Conservation (phyloP, 1,140 invertebrate genomes). For the Charaxes varanes region DNA sequence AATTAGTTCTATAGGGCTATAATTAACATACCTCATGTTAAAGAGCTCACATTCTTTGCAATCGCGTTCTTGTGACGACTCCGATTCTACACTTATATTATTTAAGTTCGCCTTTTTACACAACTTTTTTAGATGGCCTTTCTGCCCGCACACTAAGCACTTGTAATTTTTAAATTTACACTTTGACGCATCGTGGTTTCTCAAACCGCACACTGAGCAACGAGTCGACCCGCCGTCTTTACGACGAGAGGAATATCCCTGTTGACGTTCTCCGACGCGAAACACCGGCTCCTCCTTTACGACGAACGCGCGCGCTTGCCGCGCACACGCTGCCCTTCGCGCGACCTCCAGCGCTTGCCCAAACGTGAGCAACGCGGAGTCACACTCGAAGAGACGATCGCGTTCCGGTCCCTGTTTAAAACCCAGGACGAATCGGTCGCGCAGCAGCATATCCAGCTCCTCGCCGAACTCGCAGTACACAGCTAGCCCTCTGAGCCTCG, state of each 20-base stretch:
- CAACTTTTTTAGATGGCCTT: constrained; percentile 9
- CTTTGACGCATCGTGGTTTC: constrained; percentile 12
- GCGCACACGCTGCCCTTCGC: too few species aligned
- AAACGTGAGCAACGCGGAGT: too few species aligned
- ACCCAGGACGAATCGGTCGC: too few species aligned
- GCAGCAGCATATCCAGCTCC: too few species aligned
- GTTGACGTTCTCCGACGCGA: constrained; percentile 2
- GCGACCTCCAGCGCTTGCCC: too few species aligned
- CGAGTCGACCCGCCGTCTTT: too few species aligned
- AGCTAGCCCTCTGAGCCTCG: too few species aligned
- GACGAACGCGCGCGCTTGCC: too few species aligned
- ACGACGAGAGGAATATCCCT: too few species aligned
- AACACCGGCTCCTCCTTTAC: constrained; percentile 19
- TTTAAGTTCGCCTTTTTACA: constrained; percentile 3
- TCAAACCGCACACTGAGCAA: constrained; percentile 19
- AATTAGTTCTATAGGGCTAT: constrained; percentile 11
- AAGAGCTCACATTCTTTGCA: constrained; percentile 16
- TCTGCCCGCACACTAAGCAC: constrained; percentile 14
- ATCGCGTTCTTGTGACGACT: neutral
- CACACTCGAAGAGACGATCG: too few species aligned
- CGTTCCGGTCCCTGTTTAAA: too few species aligned
- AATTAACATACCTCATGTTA: constrained; percentile 19
- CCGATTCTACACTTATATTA: neutral
- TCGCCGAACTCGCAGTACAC: too few species aligned
- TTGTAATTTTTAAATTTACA: constrained; percentile 17